Evolutionary conservation across 2,113 vertebrate genomes (phyloP).

Genomic region (Odontophorus gujanensis): DNA sequence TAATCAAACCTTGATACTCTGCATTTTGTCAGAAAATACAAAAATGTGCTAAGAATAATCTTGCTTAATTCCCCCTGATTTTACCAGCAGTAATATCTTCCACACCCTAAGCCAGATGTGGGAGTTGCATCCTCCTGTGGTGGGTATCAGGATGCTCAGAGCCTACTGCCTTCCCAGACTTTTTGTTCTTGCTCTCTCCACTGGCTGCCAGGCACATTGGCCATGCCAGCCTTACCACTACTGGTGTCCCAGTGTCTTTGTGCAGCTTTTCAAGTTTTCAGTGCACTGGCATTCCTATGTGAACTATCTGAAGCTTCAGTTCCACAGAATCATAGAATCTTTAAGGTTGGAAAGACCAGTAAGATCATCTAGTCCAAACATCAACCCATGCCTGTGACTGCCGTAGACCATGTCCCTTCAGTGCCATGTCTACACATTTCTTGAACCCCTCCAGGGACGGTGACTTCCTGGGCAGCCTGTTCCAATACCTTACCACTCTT

Average conservation of each 20-base stretch:
- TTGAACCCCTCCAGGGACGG: too few species aligned
- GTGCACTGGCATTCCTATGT: neutral
- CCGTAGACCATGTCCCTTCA: too few species aligned
- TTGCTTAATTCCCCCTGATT: neutral
- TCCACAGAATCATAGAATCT: too few species aligned
- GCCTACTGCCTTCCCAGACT: neutral
- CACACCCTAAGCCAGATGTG: rapidly evolving
- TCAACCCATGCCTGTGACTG: too few species aligned
- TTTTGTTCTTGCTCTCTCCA: neutral
- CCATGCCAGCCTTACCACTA: neutral
- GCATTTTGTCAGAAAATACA: neutral
- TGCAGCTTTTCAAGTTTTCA: neutral
- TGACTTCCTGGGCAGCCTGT: too few species aligned
- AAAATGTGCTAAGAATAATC: neutral
- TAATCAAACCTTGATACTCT: neutral
- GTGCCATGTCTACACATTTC: too few species aligned
- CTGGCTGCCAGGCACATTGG: neutral
- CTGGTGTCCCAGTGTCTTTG: neutral
- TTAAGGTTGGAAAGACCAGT: too few species aligned
- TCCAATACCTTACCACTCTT: too few species aligned
- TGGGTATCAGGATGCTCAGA: neutral
- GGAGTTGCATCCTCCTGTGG: neutral
- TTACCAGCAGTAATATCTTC: neutral
- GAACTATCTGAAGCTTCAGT: neutral
- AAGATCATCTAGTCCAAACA: too few species aligned